Conservation (phyloP, 2,113 vertebrate genomes). For the Triplophysa siluroides region DNA sequence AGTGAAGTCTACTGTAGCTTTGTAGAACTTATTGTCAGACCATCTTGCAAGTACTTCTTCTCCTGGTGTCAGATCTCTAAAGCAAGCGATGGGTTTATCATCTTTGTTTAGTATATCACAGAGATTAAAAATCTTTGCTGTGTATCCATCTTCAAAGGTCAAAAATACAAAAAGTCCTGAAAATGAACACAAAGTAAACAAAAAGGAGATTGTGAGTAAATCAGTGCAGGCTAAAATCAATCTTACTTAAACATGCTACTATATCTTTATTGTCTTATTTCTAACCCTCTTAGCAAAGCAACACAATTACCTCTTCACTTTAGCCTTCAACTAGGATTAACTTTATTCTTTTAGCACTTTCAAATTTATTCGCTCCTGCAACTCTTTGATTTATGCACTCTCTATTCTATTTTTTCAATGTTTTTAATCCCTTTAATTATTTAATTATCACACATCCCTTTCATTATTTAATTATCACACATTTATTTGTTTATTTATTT, state of each 20-base stretch:
- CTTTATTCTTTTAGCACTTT: too few species aligned
- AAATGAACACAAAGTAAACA: neutral
- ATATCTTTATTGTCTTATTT: neutral
- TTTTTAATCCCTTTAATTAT: too few species aligned
- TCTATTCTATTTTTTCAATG: too few species aligned
- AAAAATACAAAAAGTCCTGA: conserved; percentile 22
- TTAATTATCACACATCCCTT: too few species aligned
- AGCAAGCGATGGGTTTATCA: conserved; percentile 20
- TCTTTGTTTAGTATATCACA: conserved; percentile 8
- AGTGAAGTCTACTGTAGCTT: conserved; percentile 33
- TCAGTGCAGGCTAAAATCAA: neutral
- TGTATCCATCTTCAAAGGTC: conserved; percentile 21
- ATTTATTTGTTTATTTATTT: too few species aligned
- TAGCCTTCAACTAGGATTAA: too few species aligned
- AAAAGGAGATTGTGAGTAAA: neutral
- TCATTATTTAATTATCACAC: too few species aligned
- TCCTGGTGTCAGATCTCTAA: conserved; percentile 46
- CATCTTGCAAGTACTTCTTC: conserved; percentile 31
- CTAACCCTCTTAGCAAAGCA: neutral
- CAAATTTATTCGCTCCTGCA: too few species aligned
- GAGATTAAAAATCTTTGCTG: conserved; percentile 18
- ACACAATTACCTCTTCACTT: too few species aligned
- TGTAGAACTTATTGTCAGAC: conserved; percentile 41
- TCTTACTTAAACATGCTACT: neutral
- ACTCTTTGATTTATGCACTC: too few species aligned